Evolutionary conservation across 2,797 vertebrate genomes (phyloP).

Genomic region (Sebastes iracundus): DNA sequence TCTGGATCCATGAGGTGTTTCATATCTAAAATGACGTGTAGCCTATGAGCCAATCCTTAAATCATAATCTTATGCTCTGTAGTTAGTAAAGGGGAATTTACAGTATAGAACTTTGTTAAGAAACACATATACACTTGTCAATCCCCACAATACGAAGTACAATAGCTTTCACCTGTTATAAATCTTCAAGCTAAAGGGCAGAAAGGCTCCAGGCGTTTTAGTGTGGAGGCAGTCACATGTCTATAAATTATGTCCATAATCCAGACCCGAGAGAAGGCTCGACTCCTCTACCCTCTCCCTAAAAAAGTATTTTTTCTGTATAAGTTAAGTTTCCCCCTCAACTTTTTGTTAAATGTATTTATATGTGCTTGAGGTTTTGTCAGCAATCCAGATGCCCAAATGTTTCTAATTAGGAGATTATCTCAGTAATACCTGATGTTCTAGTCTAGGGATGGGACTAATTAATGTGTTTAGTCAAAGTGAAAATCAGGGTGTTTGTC

Average conservation of each 20-base stretch:
- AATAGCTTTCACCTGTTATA: neutral
- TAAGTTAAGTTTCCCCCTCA: neutral
- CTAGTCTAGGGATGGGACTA: neutral
- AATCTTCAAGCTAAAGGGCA: neutral
- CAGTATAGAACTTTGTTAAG: neutral
- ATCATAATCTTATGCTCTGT: neutral
- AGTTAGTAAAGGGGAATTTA: neutral
- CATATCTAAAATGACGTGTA: neutral
- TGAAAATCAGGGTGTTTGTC: neutral
- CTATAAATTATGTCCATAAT: conserved; percentile 16
- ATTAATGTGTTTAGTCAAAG: neutral
- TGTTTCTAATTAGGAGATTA: neutral
- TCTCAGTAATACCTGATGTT: neutral
- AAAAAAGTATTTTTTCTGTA: neutral
- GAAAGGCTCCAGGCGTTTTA: conserved; percentile 4
- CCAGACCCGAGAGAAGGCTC: neutral
- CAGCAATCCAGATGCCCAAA: neutral
- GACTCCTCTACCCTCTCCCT: neutral
- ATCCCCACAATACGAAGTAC: neutral
- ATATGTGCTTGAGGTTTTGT: neutral
- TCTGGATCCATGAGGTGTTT: neutral
- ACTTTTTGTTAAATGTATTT: neutral
- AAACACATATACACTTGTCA: neutral
- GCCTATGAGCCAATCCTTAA: neutral
- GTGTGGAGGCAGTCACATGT: conserved; percentile 7